These are phyloP conservation scores for Onchidella celtica DNA, from an alignment of 2,888 invertebrate genomes.

Conservation along the genomic window DNA sequence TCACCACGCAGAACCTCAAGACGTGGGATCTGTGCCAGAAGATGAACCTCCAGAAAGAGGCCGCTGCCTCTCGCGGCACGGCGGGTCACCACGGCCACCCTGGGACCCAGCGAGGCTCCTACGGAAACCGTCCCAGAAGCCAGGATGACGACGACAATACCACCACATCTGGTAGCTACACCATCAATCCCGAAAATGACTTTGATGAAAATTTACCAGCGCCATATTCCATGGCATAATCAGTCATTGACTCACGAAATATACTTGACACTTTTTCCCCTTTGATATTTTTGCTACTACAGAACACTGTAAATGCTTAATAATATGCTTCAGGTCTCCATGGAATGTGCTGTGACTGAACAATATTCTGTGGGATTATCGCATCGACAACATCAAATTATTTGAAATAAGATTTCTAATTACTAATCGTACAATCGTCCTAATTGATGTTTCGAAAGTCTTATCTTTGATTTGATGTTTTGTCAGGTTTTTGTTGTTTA, in stretches of 20 bases:
- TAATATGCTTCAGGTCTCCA: no score
- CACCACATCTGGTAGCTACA: conserved; percentile 74
- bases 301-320: no score
- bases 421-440: no score
- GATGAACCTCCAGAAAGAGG: conserved; percentile 23
- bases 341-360: no score
- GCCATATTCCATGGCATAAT: conserved; percentile 43
- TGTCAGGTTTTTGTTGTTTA: no score
- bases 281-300: no score
- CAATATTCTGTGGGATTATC: no score
- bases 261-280: not conserved
- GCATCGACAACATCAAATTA: no score
- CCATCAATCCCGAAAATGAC: conserved; percentile 63
- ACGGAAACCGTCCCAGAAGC: conserved; percentile 40
- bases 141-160: conserved; percentile 71
- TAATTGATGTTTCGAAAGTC: no score
- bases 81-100: conserved; percentile 14
- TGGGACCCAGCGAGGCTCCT: not conserved
- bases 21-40: conserved; percentile 51
- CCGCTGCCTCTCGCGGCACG: not conserved
- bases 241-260: not conserved
- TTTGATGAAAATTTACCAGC: conserved; percentile 48
- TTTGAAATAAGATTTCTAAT: no score
- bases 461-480: no score
- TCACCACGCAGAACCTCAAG: conserved; percentile 51